Evolutionary conservation across 2,888 invertebrate species (phyloP), one percentile per base, ranked within the genome.

Genomic region (Caenorhabditis afra): DNA sequence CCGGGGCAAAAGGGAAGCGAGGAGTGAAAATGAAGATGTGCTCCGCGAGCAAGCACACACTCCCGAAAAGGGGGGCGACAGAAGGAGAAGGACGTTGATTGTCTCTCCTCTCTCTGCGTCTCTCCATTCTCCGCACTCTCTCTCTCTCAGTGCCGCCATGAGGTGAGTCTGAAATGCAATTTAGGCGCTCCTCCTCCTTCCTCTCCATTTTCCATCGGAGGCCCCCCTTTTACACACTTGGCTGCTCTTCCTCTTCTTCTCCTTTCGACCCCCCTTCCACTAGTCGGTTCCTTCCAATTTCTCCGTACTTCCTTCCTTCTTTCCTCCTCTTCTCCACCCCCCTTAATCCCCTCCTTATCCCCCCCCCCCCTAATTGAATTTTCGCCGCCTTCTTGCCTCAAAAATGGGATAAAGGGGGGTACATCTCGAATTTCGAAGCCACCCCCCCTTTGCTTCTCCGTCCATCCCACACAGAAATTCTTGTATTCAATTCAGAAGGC

Each of bases 91-190:
- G 41, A 41, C 62, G 66, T 66, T 59, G 66, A 74, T 59, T 74
- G 74, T 52, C 59, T 65, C 58, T 74, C 59, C 66, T 44, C 66
- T 44, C 52, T 62, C 75, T 49, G 12, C 29, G 20, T 66, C 75
- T 75, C 75, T 49, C 41, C 75, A 18, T 49, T 35, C 53, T 8
- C 11, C 16, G 53, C 67, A 59, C 59, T 67, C 41, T 75, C 53
- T 50, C 29, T 29, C 29, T 29, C 29, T 7, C 29, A 3, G 4
- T 4, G 18, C 3, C 35, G 57, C 37, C 20, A n/a, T 59, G 77
- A 71, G 70, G 77, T 77, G 65, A 70, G 77, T 70, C 70, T 70
- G 61, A 77, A 77, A 77, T 77, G 77, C 65, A 77, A 77, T 77
- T 77, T 77, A 59, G 61, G 58, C 53, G 58, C 45, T n/a, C 62